Base-by-base conservation (phyloP, 2,113 vertebrate species). In the Salvelinus alpinus region DNA sequence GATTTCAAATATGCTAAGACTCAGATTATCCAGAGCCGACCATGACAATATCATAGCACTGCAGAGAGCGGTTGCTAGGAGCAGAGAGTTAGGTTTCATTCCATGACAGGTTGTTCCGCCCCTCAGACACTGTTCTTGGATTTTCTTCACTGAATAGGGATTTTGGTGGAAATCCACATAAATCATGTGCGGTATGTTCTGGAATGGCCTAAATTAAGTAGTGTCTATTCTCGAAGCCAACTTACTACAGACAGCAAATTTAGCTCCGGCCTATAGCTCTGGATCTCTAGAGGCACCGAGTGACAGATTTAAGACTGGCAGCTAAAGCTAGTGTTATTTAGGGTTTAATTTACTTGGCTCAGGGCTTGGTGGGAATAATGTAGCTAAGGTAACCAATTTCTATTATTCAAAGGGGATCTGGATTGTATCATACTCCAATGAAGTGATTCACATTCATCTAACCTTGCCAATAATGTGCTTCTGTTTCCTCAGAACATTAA, bases 301-400 rank as follows among this genome's bases (percentile, higher is more conserved):
- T 79, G 84, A 91, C 83, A 82, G 73, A 87, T 91, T 88, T 88
- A 92, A 88, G 83, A 81, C 83, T 71, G 76, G 78, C 75, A 78
- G 70, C 78, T 72, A 76, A 80, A 85, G 77, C 78, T 80, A 44
- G 72, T 81, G 79, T 86, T 84, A 85, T 86, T 88, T 81, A 83
- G 72, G 60, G 83, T 80, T 84, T 85, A 31, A 78, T 84, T 86
- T 82, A 82, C 24, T 69, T 64, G 70, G 44, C 82, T 77, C 70
- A 12, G 9, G 20, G 54, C 64, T 84, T 48, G 29, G 24, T 73
- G 70, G 27, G 72, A 81, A 76, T 76, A 54, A 76, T 29, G 31
- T 69, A 54, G 51, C 14, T 14, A 22, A 59, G 74, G 60, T 73
- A 80, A 73, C 65, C 27, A 77, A 73, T 27, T 16, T 24, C 25